These are phyloP conservation scores for Nannoperca australis DNA, from an alignment of 2,797 vertebrate species.

Conservation along the genomic window DNA sequence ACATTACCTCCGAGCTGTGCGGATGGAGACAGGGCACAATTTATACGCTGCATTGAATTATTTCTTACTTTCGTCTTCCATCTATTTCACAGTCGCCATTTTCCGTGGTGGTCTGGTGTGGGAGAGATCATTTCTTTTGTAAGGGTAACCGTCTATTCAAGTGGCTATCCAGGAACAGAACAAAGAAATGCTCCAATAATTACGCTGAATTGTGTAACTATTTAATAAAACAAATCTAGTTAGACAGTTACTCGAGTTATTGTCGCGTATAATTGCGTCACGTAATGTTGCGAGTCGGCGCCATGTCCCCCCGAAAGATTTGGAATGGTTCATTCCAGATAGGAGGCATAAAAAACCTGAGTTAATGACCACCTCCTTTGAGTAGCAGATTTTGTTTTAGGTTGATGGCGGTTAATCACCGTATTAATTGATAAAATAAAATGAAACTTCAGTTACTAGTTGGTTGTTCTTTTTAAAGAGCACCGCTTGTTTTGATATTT, in stretches of 20 bases:
- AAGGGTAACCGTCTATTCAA: slow-evolving; percentile 51
- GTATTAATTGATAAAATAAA: slow-evolving; percentile 56
- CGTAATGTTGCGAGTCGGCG: slow-evolving; percentile 50
- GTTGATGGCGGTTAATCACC: slow-evolving; percentile 53
- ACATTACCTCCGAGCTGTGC: slow-evolving; percentile 79
- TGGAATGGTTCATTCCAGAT: slow-evolving; percentile 81
- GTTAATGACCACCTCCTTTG: slow-evolving; percentile 82
- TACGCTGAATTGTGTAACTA: not conserved
- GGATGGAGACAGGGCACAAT: slow-evolving; percentile 71
- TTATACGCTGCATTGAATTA: slow-evolving; percentile 84
- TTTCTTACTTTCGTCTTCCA: slow-evolving; percentile 88
- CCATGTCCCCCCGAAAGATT: slow-evolving; percentile 60
- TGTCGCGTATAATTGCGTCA: slow-evolving; percentile 18
- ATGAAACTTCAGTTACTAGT: not conserved
- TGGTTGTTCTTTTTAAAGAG: not conserved
- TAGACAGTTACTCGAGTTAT: not conserved
- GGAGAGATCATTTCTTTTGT: slow-evolving; percentile 77
- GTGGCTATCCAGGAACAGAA: not conserved
- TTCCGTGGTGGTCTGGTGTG: slow-evolving; percentile 87
- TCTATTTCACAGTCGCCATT: slow-evolving; percentile 90
- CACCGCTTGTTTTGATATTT: not conserved
- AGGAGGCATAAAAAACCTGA: slow-evolving; percentile 85
- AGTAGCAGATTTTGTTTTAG: slow-evolving; percentile 68
- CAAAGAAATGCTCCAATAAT: not conserved
- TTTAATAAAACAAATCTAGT: not conserved